Percentiles rank a stretch among this genome's conserved stretches.
Evolutionary conservation across 2,888 invertebrate species (phyloP).

Genomic region (Eledona agricola): DNA sequence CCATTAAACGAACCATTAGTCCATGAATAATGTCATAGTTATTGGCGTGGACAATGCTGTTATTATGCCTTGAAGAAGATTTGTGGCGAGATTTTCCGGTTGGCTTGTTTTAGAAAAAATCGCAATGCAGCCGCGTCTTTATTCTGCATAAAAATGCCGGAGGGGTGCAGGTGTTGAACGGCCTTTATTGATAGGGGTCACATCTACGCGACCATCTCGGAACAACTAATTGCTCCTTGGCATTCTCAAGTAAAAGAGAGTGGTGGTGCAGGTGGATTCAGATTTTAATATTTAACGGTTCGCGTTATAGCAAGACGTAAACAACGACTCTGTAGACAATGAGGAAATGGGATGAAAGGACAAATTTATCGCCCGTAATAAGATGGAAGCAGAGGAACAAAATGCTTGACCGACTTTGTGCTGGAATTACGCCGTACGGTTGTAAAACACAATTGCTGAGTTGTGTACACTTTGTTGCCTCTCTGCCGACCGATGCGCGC

Average conservation of each 20-base stretch:
- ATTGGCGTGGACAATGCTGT: conserved; percentile 28
- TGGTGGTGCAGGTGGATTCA: conserved; percentile 15
- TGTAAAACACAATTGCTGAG: too few species aligned
- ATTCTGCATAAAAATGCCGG: conserved; percentile 26
- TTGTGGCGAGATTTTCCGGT: conserved; percentile 31
- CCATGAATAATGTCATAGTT: conserved; percentile 34
- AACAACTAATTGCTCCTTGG: conserved; percentile 28
- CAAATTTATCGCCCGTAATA: too few species aligned
- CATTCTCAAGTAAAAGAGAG: conserved; percentile 8
- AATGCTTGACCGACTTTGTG: too few species aligned
- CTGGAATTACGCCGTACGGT: too few species aligned
- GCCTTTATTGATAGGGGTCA: conserved; percentile 31
- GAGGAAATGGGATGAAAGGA: too few species aligned
- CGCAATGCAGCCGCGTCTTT: conserved; percentile 11
- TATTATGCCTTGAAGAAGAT: conserved; percentile 28
- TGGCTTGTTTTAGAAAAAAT: conserved; percentile 22
- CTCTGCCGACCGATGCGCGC: too few species aligned
- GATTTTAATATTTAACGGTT: conserved; percentile 22
- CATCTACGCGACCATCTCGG: conserved; percentile 17
- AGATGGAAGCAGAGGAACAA: too few species aligned
- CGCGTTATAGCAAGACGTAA: conserved; percentile 21
- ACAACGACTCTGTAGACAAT: too few species aligned
- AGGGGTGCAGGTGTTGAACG: conserved; percentile 27
- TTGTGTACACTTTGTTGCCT: too few species aligned
- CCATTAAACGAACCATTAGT: conserved; percentile 27